Evolutionary conservation across 2,797 vertebrate species (phyloP), one percentile per base, ranked within the genome.

Genomic region (Erpetoichthys calabaricus): DNA sequence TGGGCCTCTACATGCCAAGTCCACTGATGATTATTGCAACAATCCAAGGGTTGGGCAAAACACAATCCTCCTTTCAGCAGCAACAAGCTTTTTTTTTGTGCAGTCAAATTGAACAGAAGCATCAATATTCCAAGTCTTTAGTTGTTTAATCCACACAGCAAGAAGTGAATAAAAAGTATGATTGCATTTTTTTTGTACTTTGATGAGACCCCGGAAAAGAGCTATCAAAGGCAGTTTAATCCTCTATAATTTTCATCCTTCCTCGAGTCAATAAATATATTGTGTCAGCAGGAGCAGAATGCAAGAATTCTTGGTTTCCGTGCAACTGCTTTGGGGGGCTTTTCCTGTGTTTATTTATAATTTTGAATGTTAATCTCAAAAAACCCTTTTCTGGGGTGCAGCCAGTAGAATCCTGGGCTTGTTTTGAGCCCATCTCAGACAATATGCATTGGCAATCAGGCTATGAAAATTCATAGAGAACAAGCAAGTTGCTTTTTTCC

Each of bases 161-260:
- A 47, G 50, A 47, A 50, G 59, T 25, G 25, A 25, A 25, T 25
- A 45, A 54, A 58, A 51, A 51, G 46, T 51, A 47, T 54, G 42
- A 62, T 65, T 59, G 51, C 60, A 59, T 62, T 62, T 57, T 47
- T 56, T 59, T 57, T 42, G 10, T 42, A 45, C 43, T 60, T 51
- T 63, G 64, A 59, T 63, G 56, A 64, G 56, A 58, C 63, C 45
- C 59, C 42, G 56, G 6, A 59, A 59, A 45, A 63, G n/a, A 5
- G 56, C 53, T 42, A 66, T 66, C 64, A 68, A 59, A 63, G 56
- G 44, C 55, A 41, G n/a, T 50, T 54, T 66, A 70, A 66, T 70
- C 58, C 62, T 44, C 6, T 44, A 55, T 58, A 56, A 56, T 60
- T 59, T 55, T 7, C 53, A 54, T 54, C 9, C 41, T 54, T 42